Percentiles rank a stretch among this genome's conserved stretches.
phyloP scores from a whole-genome alignment of 2,113 vertebrate species.

The Lichenostomus cassidix region DNA sequence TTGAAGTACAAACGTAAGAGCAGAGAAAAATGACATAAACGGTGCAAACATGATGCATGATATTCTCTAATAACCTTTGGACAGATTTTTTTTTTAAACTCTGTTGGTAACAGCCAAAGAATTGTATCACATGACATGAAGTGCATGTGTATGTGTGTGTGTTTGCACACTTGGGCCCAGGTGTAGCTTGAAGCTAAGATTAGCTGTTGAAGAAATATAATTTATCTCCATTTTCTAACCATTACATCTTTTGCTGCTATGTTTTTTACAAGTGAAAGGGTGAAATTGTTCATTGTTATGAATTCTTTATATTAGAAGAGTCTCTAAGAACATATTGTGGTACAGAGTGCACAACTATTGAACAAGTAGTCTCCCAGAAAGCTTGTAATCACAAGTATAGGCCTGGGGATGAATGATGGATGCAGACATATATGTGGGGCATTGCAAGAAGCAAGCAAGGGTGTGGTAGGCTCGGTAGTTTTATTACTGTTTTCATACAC shows the following conservation, averaged over 20 bases:
- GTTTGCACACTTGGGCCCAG: neutral
- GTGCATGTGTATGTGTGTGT: neutral
- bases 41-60: neutral
- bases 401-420: neutral
- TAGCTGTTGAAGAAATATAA: neutral
- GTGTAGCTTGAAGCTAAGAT: neutral
- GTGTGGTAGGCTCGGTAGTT: neutral
- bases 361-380: neutral
- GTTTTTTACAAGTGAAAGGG: neutral
- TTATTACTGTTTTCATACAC: neutral
- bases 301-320: neutral
- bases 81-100: neutral
- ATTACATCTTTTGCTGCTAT: neutral
- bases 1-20: neutral
- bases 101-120: neutral
- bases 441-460: neutral
- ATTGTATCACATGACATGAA: neutral
- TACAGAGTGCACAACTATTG: neutral
- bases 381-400: neutral
- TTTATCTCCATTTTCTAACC: neutral
- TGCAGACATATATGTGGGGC: neutral
- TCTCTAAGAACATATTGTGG: neutral
- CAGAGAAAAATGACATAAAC: neutral
- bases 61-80: neutral
- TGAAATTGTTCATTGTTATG: neutral